These are phyloP conservation scores for Dendrocopos noguchii DNA, from an alignment of 2,113 vertebrate species.

Conservation along the genomic window DNA sequence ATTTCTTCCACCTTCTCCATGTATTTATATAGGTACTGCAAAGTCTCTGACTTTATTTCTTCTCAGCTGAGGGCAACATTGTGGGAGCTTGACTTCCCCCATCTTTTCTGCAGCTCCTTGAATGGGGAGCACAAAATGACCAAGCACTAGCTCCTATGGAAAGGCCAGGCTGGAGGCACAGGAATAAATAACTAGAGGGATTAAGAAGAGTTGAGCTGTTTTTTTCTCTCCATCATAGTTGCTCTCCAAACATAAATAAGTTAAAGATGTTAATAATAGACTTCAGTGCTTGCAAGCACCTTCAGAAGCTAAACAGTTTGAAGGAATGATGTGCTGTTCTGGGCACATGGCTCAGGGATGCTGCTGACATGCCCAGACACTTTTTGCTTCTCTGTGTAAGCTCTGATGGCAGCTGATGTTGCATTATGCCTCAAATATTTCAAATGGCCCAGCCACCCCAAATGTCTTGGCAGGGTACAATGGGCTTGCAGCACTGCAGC, in stretches of 20 bases:
- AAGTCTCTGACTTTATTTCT: background rate
- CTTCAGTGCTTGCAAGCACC: background rate
- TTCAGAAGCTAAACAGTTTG: background rate
- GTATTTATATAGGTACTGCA: background rate
- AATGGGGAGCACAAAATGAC: background rate
- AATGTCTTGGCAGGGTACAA: background rate
- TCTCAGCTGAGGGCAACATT: background rate
- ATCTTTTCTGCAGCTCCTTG: background rate
- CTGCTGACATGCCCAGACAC: background rate
- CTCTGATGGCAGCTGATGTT: background rate
- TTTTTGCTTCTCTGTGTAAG: fast-evolving
- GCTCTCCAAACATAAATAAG: background rate
- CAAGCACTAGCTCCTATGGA: background rate
- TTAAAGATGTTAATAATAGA: background rate
- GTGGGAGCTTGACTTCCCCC: background rate
- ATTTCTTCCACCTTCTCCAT: background rate
- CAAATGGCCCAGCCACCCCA: background rate
- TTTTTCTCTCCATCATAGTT: background rate
- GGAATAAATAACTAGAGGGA: background rate
- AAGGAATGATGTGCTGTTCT: background rate
- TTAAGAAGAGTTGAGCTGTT: background rate
- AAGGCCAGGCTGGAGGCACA: background rate
- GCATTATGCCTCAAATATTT: background rate
- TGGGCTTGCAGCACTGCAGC: background rate
- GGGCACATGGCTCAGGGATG: background rate